Evolutionary conservation across 2,113 vertebrate genomes (phyloP), one percentile per base, ranked within the genome.

Genomic region (Cavia porcellus): DNA sequence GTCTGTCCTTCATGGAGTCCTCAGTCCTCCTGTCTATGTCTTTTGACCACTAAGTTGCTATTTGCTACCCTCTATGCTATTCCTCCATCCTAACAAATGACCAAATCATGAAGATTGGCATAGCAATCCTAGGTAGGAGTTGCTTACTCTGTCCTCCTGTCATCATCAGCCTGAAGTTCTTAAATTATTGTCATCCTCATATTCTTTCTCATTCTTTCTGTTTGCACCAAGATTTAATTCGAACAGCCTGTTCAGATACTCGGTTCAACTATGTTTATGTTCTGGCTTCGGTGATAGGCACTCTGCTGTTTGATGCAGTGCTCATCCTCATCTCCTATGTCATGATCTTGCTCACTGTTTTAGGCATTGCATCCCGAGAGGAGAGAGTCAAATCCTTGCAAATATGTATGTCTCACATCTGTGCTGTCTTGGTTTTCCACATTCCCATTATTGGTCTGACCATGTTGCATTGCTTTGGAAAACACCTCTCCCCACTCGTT

Each of bases 361-460:
- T 97, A 55, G 90, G 72, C 1, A 86, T 97, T 50, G 97, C 96
- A 57, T 97, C 96, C 22, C 1, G 0, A 13, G 64, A 92, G 14
- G 97, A 96, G 86, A 96, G 96, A 24, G 15, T 93, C 72, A 97
- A 97, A 72, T 92, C 97, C 30, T 74, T 97, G 28, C 93, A 97
- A 86, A 97, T 96, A 1, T 97, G 93, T 93, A 55, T 96, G 0
- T 98, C 96, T 83, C 96, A 97, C 47, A 66, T 97, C 91, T 95
- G 82, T 70, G 97, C 95, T 28, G 90, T 98, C 20, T 83, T 97
- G 42, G 66, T 97, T 68, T 97, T 98, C 81, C 97, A 96, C 47
- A 96, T 97, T 30, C 96, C 97, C 14, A 97, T 98, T 57, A 93
- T 94, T 75, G 93, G 97, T 8, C 92, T 97, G 28, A 97, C 97